These are phyloP conservation scores for Hemiprocne comata DNA, from an alignment of 2,113 vertebrate genomes.

Conservation along the genomic window DNA sequence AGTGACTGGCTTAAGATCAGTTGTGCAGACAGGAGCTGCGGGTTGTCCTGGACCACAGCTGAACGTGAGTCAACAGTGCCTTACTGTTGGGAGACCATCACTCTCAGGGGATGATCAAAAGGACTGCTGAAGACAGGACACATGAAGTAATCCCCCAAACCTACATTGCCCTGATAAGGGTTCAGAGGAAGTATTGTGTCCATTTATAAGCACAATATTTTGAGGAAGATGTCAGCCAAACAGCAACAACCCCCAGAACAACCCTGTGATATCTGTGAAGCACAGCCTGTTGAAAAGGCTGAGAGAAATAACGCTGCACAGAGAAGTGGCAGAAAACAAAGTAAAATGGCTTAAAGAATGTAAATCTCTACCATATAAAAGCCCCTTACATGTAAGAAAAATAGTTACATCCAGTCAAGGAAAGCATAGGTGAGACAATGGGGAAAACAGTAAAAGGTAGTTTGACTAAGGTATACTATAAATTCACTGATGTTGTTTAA, in stretches of 20 bases:
- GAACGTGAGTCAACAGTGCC: neutral
- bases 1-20: neutral
- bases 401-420: neutral
- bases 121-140: neutral
- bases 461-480: neutral
- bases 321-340: neutral
- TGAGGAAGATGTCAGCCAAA: neutral
- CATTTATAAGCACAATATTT: neutral
- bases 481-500: neutral
- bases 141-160: neutral
- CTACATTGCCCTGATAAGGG: neutral
- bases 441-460: neutral
- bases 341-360: neutral
- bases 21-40: neutral
- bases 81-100: neutral
- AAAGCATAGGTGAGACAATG: neutral
- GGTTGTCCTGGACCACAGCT: neutral
- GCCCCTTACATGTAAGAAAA: neutral
- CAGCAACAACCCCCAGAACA: rapidly evolving
- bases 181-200: neutral
- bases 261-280: no score
- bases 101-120: neutral
- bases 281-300: neutral
- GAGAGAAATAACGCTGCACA: neutral
- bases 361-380: neutral